Base-by-base conservation (phyloP, 1,140 invertebrate genomes). In the Piezodorus guildinii region DNA sequence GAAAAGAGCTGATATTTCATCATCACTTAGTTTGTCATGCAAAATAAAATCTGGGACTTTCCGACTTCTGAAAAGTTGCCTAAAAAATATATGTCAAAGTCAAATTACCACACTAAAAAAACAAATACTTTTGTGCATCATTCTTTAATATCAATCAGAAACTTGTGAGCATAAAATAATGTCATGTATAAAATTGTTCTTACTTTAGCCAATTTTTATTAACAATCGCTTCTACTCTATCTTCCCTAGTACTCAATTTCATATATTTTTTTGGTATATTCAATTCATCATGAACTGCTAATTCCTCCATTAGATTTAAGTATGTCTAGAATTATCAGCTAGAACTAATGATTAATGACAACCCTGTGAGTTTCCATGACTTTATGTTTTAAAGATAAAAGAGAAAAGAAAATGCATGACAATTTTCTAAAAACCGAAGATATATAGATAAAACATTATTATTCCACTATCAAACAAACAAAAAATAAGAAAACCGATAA, bases 191-290 rank as follows among this genome's bases (percentile, higher is more conserved):
- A 56, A 44, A 52, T 62, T 54, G 65, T 49, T 69, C 68, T 69
- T 79, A 80, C 74, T 82, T 83, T 63, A 86, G 72, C 85, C 85
- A 87, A 65, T 72, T 75, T 71, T 79, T 80, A 71, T 85, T 83
- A 62, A 85, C 83, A 65, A 84, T 77, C 52, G 81, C 77, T 66
- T 80, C 74, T 71, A 78, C 84, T 68, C 80, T 74, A 49, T 79
- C 76, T 44, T 77, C 69, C 64, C 75, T 77, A 43, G 71, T 68
- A 45, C 81, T 80, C 44, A 76, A 70, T 73, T 80, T 80, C 65
- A 85, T 76, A 74, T 84, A 83, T 71, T 82, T 82, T 68, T 72
- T 75, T 68, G 78, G 81, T 74, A 86, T 79, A 60, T 65, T 62
- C 34, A 71, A 44, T 43, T 67, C 67, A 46, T 62, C 19, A 21